Evolutionary conservation across 2,888 invertebrate species (phyloP).

Genomic region (Taphrorychus bicolor): DNA sequence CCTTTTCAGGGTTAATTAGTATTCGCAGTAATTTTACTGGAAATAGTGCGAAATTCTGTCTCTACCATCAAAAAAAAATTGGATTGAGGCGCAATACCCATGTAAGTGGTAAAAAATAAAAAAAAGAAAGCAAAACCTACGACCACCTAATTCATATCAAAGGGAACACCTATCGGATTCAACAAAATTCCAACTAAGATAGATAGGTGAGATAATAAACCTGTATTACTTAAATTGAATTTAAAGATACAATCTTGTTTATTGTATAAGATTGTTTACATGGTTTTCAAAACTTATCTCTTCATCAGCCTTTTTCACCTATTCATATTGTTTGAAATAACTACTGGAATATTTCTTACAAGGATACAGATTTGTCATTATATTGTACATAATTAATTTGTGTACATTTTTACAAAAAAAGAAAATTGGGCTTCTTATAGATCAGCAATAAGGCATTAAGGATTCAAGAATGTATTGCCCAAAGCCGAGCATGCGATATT

Average conservation of each 20-base stretch:
- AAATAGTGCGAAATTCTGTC: too few relatives aligned
- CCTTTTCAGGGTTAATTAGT: too few relatives aligned
- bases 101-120: too few relatives aligned
- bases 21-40: too few relatives aligned
- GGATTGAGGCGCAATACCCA: too few relatives aligned
- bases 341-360: too few relatives aligned
- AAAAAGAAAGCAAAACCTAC: too few relatives aligned
- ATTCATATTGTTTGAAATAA: neutral
- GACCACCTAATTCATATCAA: too few relatives aligned
- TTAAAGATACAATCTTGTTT: neutral
- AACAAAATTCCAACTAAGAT: neutral
- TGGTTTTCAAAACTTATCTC: constrained; percentile 4
- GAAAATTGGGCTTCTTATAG: neutral
- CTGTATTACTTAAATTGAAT: neutral
- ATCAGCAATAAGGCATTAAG: neutral
- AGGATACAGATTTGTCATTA: neutral
- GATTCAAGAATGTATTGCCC: neutral
- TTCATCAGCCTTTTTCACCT: neutral
- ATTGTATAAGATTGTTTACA: constrained; percentile 19
- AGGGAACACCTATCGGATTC: neutral
- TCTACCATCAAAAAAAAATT: too few relatives aligned
- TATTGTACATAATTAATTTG: neutral
- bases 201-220: neutral
- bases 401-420: neutral
- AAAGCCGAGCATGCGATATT: neutral